Conservation (phyloP, 2,113 vertebrate genomes). For the Myrmophylax atrothorax region DNA sequence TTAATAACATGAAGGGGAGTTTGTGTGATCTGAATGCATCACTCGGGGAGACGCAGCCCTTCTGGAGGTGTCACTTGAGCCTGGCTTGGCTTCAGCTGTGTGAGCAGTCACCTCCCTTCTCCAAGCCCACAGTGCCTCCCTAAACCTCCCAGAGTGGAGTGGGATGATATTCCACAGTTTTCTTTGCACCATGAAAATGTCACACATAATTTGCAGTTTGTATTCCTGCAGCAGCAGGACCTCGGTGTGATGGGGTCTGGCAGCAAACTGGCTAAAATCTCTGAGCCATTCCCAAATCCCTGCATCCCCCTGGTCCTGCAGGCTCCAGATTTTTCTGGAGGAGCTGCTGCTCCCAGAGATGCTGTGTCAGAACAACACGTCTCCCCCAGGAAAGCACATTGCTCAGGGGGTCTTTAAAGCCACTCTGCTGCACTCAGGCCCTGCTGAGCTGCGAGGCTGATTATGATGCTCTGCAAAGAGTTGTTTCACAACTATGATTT, state of each 20-base stretch:
- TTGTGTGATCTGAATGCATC: background rate
- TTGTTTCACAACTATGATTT: constrained; percentile 58
- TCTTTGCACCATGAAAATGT: background rate
- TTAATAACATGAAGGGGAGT: constrained; percentile 3
- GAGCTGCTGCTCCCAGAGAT: background rate
- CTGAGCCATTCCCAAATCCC: background rate
- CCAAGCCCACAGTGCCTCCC: background rate
- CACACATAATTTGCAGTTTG: background rate
- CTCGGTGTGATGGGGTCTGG: background rate
- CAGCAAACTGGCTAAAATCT: background rate
- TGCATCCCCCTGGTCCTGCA: background rate
- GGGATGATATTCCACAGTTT: background rate
- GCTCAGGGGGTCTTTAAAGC: constrained; percentile 23
- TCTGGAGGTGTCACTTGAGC: background rate
- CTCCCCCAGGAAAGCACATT: background rate
- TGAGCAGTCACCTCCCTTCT: background rate
- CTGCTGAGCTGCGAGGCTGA: constrained; percentile 9
- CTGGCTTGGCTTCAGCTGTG: background rate
- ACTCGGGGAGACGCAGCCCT: background rate
- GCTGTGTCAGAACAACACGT: background rate
- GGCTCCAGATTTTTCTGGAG: background rate
- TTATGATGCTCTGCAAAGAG: constrained; percentile 42
- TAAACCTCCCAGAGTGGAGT: background rate
- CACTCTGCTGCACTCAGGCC: background rate
- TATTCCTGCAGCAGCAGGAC: background rate